phyloP scores from a whole-genome alignment of 1,140 invertebrate species.

The Neodiprion lecontei region DNA sequence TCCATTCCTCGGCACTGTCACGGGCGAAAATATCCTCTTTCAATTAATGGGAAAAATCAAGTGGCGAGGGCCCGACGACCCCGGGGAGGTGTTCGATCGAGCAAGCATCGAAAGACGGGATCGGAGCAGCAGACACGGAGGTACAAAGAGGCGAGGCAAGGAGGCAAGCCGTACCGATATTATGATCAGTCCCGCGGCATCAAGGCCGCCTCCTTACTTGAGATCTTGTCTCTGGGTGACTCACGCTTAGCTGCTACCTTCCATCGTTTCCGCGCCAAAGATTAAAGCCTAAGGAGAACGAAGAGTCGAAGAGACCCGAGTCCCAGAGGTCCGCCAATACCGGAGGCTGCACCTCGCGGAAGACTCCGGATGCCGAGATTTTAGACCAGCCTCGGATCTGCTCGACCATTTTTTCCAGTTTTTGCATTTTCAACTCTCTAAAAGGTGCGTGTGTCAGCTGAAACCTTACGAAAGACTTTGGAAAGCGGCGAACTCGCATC shows the following conservation, averaged over 20 bases:
- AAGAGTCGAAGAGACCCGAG: background rate
- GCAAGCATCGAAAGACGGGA: background rate
- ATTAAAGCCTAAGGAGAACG: slow-evolving; percentile 19
- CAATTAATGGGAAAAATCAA: background rate
- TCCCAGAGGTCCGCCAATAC: no score
- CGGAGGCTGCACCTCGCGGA: no score
- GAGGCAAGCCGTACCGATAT: slow-evolving; percentile 40
- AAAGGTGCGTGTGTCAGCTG: no score
- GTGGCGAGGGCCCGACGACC: background rate
- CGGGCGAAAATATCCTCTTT: background rate
- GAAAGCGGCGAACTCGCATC: no score
- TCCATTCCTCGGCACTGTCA: no score
- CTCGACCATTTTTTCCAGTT: no score
- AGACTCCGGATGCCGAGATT: no score
- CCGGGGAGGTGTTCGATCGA: background rate
- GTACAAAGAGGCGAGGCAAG: slow-evolving; percentile 6
- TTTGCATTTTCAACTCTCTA: no score
- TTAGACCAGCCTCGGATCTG: no score
- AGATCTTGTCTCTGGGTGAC: slow-evolving; percentile 54
- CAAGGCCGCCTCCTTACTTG: slow-evolving; percentile 54
- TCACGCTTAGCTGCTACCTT: slow-evolving; percentile 47
- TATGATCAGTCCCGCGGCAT: slow-evolving; percentile 50
- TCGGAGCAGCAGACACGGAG: background rate
- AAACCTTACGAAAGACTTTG: no score
- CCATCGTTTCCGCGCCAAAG: slow-evolving; percentile 34